phyloP scores from a whole-genome alignment of 2,113 vertebrate genomes.

The Phylloscopus whistleri region DNA sequence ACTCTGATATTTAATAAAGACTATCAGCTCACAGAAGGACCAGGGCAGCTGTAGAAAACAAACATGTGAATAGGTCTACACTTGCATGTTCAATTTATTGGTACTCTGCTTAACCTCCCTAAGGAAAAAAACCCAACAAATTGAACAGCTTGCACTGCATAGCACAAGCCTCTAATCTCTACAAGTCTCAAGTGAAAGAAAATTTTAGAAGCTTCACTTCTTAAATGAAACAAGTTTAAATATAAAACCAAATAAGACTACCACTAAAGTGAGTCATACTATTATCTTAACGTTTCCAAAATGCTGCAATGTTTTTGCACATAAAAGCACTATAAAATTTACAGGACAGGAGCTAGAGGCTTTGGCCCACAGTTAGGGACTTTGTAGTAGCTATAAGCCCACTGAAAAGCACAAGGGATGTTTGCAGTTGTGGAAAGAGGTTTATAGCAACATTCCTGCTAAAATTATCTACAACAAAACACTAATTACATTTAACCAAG shows the following conservation, averaged over 20 bases:
- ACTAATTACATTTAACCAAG: neutral
- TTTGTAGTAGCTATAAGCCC: neutral
- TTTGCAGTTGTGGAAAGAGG: neutral
- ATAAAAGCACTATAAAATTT: neutral
- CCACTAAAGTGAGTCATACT: neutral
- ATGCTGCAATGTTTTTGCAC: neutral
- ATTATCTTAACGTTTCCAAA: neutral
- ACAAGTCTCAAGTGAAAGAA: neutral
- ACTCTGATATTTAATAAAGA: neutral
- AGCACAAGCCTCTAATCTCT: neutral
- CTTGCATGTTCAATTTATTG: neutral
- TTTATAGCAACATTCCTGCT: neutral
- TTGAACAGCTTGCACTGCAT: neutral
- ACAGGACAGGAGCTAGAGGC: neutral
- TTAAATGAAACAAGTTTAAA: neutral
- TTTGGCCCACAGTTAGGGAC: neutral
- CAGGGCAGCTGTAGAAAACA: neutral
- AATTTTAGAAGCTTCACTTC: neutral
- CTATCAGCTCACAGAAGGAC: neutral
- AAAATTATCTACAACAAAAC: neutral
- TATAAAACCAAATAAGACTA: neutral
- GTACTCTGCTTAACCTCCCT: neutral
- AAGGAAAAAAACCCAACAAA: neutral
- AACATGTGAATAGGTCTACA: fast-evolving
- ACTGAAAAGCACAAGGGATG: neutral